These are phyloP conservation scores for Syrmaticus mikado DNA, from an alignment of 2,113 vertebrate genomes.

Conservation along the genomic window DNA sequence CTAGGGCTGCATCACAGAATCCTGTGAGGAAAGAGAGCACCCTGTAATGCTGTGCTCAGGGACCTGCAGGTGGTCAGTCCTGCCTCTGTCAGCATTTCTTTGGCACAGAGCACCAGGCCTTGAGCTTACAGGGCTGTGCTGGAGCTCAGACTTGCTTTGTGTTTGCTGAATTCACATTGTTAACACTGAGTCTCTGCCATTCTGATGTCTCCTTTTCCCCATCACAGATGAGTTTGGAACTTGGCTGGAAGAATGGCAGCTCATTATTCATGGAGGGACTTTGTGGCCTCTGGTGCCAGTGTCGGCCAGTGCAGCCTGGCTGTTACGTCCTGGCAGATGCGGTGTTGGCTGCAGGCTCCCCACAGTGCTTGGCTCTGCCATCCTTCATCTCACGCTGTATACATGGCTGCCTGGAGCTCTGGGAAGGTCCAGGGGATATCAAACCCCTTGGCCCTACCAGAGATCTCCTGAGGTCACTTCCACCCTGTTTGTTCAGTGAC, in stretches of 20 bases:
- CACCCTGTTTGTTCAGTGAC: not conserved
- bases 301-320: not conserved
- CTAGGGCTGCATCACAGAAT: not conserved
- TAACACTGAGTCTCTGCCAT: not conserved
- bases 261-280: not conserved
- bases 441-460: not conserved
- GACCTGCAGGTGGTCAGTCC: not conserved
- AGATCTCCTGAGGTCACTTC: not conserved
- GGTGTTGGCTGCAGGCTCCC: not conserved
- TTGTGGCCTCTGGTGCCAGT: not conserved
- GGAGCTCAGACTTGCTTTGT: not conserved
- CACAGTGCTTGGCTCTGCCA: fast-evolving
- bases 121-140: fast-evolving
- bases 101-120: not conserved
- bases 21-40: not conserved
- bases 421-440: not conserved
- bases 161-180: not conserved
- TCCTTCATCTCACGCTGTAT: fast-evolving
- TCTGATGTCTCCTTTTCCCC: not conserved
- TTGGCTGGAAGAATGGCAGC: not conserved
- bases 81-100: not conserved
- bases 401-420: not conserved
- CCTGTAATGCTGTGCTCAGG: not conserved
- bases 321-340: not conserved
- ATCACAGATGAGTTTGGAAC: not conserved